Conservation (phyloP, 2,797 vertebrate species). For the Dicrostonyx torquatus region DNA sequence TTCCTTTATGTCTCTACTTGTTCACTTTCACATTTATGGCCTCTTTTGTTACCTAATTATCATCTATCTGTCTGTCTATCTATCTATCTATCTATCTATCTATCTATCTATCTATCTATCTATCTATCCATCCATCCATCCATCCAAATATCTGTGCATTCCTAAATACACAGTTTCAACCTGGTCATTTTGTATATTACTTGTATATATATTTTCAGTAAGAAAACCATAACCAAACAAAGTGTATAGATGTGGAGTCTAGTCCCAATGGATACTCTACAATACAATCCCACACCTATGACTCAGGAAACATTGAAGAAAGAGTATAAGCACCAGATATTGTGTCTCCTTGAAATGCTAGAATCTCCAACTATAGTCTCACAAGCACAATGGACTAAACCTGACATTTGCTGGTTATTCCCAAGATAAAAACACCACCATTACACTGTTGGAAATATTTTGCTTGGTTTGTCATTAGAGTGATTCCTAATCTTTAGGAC, state of each 20-base stretch:
- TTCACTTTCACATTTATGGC: background rate
- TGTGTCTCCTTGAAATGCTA: background rate
- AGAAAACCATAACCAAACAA: background rate
- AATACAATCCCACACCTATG: background rate
- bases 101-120: background rate
- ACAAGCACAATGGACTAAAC: background rate
- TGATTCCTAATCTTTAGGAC: background rate
- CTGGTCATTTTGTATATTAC: background rate
- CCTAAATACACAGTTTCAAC: background rate
- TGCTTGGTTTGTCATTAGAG: background rate
- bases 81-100: background rate
- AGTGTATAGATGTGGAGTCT: background rate
- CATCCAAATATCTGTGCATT: background rate
- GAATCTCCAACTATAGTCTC: background rate
- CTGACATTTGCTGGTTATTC: background rate
- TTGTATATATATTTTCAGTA: background rate
- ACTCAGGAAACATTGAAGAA: background rate
- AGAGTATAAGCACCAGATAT: background rate
- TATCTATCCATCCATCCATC: background rate
- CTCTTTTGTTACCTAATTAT: background rate
- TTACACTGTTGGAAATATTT: background rate
- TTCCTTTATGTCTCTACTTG: background rate
- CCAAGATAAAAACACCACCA: background rate
- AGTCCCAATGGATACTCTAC: background rate
- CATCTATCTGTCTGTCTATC: background rate